Evolutionary conservation across 2,888 invertebrate genomes (phyloP).

Genomic region (Xanthostigma xanthostigma): DNA sequence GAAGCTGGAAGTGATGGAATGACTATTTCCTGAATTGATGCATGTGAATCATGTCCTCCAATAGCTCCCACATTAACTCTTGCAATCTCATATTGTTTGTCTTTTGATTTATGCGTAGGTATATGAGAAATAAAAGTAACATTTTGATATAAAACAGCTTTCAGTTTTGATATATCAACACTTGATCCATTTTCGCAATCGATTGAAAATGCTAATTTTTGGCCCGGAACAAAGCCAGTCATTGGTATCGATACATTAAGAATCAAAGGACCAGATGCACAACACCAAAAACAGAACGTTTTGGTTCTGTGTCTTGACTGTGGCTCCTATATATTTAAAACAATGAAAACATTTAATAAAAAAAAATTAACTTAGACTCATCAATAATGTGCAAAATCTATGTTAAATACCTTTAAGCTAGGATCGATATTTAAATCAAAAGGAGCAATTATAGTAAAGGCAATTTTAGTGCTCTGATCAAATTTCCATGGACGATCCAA

Average conservation of each 20-base stretch:
- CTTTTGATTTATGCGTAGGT: too few relatives aligned
- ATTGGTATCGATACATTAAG: constrained; percentile 54
- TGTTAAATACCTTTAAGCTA: too few relatives aligned
- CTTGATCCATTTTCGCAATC: constrained; percentile 65
- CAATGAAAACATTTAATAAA: too few relatives aligned
- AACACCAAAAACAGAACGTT: constrained; percentile 66
- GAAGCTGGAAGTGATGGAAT: constrained; percentile 65
- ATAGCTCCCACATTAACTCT: constrained; percentile 44
- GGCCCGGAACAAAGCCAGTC: constrained; percentile 62
- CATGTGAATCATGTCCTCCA: constrained; percentile 40
- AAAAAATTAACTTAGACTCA: too few relatives aligned
- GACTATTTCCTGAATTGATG: constrained; percentile 46
- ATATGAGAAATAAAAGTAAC: too few relatives aligned
- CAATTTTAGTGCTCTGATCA: constrained; percentile 19
- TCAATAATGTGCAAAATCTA: too few relatives aligned
- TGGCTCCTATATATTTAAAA: constrained; percentile 35
- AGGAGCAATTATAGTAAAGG: constrained; percentile 18
- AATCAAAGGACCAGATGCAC: constrained; percentile 54
- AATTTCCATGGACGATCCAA: constrained; percentile 22
- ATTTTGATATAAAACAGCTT: too few relatives aligned
- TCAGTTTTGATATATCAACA: constrained; percentile 23
- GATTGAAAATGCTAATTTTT: constrained; percentile 50
- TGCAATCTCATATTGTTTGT: too few relatives aligned
- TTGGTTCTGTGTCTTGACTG: constrained; percentile 54
- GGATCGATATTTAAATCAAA: constrained; percentile 15